Base-by-base conservation (phyloP, 2,888 invertebrate genomes). In the Eucriotettix oculatus region DNA sequence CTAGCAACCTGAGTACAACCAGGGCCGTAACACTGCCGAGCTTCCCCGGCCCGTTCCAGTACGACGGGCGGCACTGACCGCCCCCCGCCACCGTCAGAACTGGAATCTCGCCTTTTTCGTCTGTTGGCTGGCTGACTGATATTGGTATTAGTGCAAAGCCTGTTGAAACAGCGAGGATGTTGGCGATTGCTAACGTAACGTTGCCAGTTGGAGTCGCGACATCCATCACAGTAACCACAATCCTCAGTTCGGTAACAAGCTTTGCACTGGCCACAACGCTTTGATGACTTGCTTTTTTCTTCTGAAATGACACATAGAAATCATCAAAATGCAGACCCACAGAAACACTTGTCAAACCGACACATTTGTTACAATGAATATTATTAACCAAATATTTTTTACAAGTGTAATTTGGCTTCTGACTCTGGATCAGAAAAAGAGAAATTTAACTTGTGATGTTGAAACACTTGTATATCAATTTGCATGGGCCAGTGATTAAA, bases 21-120 rank as follows among this genome's bases (percentile, higher is more conserved):
- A 0, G 95, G 96, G 0, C 97, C 97, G 70, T 87, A 88, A 72
- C 98, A 99, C 69, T 98, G 97, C 64, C 65, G 57, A 66, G 65
- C 58, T 60, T 60, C 63, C 60, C 10, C 63, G 53, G 44, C n/a
- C 41, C 60, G 61, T 59, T 44, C 59, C 52, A 55, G 61, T 60
- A 17, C 59, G 58, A 17, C 53, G 1, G 48, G 55, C 60, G 10
- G 60, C 58, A 43, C 63, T 59, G 16, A 52, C 54, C 56, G 58
- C 63, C 60, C 59, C 60, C 62, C 62, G 10, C 54, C 58, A 42
- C 58, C 57, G 52, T 64, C 63, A 44, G 66, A 66, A 42, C 65
- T 65, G 1, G 68, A 68, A 61, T 69, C 68, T 56, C 66, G 66
- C 40, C 65, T 64, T 59, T 67, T 67, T 52, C 65, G 64, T 17